phyloP scores from a whole-genome alignment of 2,888 invertebrate genomes.

The Anticlea derivata region DNA sequence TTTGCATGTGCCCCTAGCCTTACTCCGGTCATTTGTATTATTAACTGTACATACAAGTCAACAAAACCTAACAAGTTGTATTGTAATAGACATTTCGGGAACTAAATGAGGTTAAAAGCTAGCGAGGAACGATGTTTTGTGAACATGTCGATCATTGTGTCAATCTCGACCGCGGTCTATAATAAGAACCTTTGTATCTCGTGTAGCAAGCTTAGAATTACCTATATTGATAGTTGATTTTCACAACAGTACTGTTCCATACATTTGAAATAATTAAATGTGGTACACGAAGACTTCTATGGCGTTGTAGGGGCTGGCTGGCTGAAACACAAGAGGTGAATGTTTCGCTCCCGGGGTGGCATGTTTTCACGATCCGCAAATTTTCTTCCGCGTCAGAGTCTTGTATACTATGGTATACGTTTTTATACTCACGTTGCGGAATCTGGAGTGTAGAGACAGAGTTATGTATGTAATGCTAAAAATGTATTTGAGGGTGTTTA shows the following conservation, averaged over 20 bases:
- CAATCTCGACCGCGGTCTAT: slow-evolving; percentile 43
- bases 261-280: too few relatives aligned
- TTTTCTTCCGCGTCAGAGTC: too few relatives aligned
- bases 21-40: background rate
- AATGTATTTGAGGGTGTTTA: too few relatives aligned
- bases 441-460: too few relatives aligned
- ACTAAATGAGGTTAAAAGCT: slow-evolving; percentile 75
- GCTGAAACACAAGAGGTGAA: too few relatives aligned
- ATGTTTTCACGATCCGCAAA: too few relatives aligned
- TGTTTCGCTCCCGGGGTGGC: too few relatives aligned
- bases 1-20: background rate
- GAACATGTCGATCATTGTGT: slow-evolving; percentile 65
- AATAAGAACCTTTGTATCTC: slow-evolving; percentile 31
- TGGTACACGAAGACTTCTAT: too few relatives aligned
- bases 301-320: too few relatives aligned
- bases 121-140: slow-evolving; percentile 66
- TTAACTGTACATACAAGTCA: slow-evolving; percentile 51
- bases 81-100: slow-evolving; percentile 62
- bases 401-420: too few relatives aligned
- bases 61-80: slow-evolving; percentile 50
- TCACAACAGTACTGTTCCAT: background rate
- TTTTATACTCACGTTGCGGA: too few relatives aligned
- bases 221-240: background rate
- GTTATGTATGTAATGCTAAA: too few relatives aligned
- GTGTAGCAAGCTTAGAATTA: slow-evolving; percentile 7